phyloP scores from a whole-genome alignment of 30 jellyfish, hydroid and myxozoan species.

The Pseudorhiza aurosa region DNA sequence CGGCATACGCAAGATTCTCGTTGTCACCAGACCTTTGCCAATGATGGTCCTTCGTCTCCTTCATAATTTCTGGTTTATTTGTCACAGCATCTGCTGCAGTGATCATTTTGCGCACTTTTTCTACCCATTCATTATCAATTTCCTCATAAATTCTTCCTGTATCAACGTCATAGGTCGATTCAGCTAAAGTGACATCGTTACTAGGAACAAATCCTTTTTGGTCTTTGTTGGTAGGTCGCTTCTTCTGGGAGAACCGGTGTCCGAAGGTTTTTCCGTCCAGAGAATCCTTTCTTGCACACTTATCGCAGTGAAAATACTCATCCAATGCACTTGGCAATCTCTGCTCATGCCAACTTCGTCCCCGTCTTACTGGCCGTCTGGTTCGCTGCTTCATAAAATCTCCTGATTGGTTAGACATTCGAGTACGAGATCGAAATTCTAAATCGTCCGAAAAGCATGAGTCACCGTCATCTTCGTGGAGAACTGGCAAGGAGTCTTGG shows the following conservation, averaged over 20 bases:
- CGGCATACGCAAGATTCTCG: neutral
- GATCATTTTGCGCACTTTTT: slow-evolving; percentile 25
- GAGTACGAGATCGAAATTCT: neutral
- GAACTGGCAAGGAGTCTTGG: slow-evolving; percentile 17
- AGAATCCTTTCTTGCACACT: neutral
- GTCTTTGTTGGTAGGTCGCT: neutral
- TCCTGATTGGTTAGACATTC: neutral
- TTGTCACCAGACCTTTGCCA: neutral
- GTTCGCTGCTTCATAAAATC: neutral
- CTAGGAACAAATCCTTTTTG: neutral
- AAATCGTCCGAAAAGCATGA: slow-evolving; percentile 3
- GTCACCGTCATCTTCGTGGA: neutral
- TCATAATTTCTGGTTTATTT: neutral
- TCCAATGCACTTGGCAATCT: slow-evolving; percentile 1
- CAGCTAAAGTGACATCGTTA: neutral
- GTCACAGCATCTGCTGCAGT: neutral
- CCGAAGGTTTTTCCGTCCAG: slow-evolving; percentile 3
- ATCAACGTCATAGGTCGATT: neutral
- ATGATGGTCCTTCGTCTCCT: neutral
- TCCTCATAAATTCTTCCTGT: slow-evolving; percentile 16
- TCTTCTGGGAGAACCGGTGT: slow-evolving; percentile 15
- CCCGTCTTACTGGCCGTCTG: neutral
- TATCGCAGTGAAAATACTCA: slow-evolving; percentile 21
- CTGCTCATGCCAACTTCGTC: neutral
- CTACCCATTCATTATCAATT: slow-evolving; percentile 39